phyloP scores from a whole-genome alignment of 2,113 vertebrate genomes.

The Felis catus region DNA sequence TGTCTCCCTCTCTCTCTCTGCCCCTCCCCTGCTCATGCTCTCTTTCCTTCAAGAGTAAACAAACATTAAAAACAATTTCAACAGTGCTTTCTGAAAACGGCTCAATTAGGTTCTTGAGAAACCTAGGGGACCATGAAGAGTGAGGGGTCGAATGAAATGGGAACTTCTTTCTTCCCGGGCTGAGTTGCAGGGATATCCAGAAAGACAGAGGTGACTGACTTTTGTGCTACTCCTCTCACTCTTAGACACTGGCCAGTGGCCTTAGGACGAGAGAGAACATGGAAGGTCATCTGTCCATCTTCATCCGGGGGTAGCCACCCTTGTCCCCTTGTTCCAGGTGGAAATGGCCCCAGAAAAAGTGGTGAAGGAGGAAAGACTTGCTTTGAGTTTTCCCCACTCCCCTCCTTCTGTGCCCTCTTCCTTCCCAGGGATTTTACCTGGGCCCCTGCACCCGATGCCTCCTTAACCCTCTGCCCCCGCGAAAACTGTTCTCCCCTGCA shows the following conservation, averaged over 20 bases:
- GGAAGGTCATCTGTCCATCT: neutral
- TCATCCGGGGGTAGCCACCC: neutral
- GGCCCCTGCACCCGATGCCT: neutral
- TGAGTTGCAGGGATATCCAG: neutral
- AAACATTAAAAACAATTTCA: too few species aligned
- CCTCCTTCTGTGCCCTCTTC: neutral
- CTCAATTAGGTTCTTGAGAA: neutral
- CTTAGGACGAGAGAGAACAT: accelerated
- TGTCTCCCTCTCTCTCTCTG: too few species aligned
- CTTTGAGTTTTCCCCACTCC: too few species aligned
- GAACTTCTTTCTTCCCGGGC: neutral
- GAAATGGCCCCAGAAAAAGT: neutral
- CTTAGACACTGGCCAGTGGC: neutral
- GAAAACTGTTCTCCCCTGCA: neutral
- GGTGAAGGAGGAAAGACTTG: neutral
- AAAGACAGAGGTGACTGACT: neutral
- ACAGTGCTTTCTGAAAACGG: neutral
- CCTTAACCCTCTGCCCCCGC: neutral
- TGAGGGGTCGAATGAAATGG: neutral
- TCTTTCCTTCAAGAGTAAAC: too few species aligned
- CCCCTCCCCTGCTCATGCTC: too few species aligned
- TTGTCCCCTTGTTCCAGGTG: neutral
- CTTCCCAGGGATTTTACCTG: neutral
- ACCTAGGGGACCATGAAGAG: neutral
- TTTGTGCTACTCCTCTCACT: neutral